These are phyloP conservation scores for Paradoxurus hermaphroditus DNA, from an alignment of 2,113 vertebrate species.

Conservation along the genomic window DNA sequence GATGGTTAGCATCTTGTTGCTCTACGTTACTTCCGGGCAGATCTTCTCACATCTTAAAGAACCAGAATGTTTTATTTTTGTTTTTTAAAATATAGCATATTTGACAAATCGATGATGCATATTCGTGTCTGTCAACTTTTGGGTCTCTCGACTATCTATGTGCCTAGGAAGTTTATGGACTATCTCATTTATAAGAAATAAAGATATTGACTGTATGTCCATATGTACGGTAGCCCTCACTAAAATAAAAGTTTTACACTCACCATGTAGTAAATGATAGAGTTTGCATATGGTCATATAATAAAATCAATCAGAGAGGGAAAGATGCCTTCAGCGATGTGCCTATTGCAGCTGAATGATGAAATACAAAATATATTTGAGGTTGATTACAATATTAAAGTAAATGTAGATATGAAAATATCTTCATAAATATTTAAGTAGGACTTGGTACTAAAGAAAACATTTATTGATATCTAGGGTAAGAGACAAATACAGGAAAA, in stretches of 20 bases:
- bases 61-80: conserved; percentile 72
- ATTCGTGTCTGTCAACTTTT: conserved; percentile 82
- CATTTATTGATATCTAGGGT: conserved; percentile 20
- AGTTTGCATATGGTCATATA: conserved; percentile 84
- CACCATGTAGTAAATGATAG: conserved; percentile 83
- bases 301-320: conserved; percentile 83
- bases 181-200: conserved; percentile 78
- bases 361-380: conserved; percentile 78
- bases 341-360: conserved; percentile 79
- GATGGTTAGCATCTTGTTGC: neutral
- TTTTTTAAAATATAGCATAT: conserved; percentile 74
- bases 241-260: conserved; percentile 84
- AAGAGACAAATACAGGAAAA: conserved; percentile 53
- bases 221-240: conserved; percentile 80
- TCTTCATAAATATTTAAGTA: conserved; percentile 48
- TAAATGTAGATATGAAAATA: conserved; percentile 61
- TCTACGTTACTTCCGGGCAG: conserved; percentile 58
- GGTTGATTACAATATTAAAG: conserved; percentile 69
- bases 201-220: conserved; percentile 72
- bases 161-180: conserved; percentile 77
- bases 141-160: conserved; percentile 77
- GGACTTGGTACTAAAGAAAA: conserved; percentile 47
- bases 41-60: conserved; percentile 62
- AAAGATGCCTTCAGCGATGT: conserved; percentile 82
- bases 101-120: conserved; percentile 75